A percentile compares a stretch with the other conserved stretches of the same genome.
Evolutionary conservation across 2,113 vertebrate genomes (phyloP).

Genomic region (Campylomormyrus tamandua): DNA sequence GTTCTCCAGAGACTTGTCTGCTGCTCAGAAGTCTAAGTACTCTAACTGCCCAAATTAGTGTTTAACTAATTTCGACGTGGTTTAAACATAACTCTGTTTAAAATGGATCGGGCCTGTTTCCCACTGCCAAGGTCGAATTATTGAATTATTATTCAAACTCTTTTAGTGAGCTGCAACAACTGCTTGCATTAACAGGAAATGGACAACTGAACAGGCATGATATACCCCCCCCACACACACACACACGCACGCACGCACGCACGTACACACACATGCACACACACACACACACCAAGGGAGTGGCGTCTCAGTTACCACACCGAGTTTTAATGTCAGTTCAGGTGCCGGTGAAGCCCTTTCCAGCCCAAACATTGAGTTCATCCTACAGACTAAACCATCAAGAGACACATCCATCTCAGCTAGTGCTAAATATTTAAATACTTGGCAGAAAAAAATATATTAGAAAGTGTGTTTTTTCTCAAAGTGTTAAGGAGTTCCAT

Average conservation of each 20-base stretch:
- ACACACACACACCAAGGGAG: slow-evolving; percentile 10
- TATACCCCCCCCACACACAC: neutral
- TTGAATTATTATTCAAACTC: neutral
- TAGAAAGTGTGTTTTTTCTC: neutral
- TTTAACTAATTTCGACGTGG: neutral
- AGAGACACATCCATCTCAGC: slow-evolving; percentile 30
- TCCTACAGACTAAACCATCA: slow-evolving; percentile 28
- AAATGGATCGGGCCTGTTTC: neutral
- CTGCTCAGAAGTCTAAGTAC: neutral
- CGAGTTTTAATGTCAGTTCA: slow-evolving; percentile 42
- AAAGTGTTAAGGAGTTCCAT: neutral
- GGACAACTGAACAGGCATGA: neutral
- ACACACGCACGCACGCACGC: neutral
- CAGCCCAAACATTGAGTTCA: slow-evolving; percentile 49
- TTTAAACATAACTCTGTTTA: neutral
- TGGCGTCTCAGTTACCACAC: slow-evolving; percentile 33
- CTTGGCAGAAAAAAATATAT: slow-evolving; percentile 29
- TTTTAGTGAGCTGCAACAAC: neutral
- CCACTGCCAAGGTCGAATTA: neutral
- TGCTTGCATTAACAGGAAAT: neutral
- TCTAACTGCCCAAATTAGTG: neutral
- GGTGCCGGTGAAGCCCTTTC: slow-evolving; percentile 41
- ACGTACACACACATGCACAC: neutral
- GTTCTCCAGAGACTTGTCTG: neutral
- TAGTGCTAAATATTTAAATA: slow-evolving; percentile 50